Evolutionary conservation across 2,888 invertebrate genomes (phyloP), one percentile per base, ranked within the genome.

Genomic region (Metopia argyrocephala): DNA sequence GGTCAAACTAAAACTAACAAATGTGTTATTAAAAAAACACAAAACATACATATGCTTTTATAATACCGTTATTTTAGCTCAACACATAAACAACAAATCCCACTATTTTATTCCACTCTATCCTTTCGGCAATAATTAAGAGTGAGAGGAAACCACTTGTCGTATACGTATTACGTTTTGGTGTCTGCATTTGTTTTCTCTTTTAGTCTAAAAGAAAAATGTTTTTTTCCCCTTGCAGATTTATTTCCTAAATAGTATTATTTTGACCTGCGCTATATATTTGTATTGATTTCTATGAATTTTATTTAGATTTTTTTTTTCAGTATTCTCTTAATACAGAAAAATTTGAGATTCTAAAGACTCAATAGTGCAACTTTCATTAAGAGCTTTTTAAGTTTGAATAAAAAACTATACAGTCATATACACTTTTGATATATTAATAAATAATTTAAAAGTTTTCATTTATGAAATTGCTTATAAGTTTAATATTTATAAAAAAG

Each of bases 221-320:
- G n/a, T n/a, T n/a, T n/a, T n/a, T n/a, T n/a, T n/a, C n/a, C n/a
- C n/a, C n/a, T n/a, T n/a, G n/a, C n/a, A n/a, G 15, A 9, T 38
- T 15, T 38, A 31, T 27, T 54, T 68, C 70, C 4, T 28, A 64
- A 70, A 65, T 31, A 18, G 46, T 69, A 1, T 15, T 1, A 52
- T 61, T 78, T 61, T 82, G 83, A 82, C 83, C 69, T 83, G 83
- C 83, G 83, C 83, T 79, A 78, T 82, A 69, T 54, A 50, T 81
- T 69, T 76, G 54, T 83, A 83, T 83, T 83, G 83, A 83, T 83
- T 76, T 79, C 59, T 61, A 38, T 38, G 15, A 12, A 15, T 15
- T 12, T 38, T 12, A 15, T 38, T 38, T 38, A 1, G 3, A 12
- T 31, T 31, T 31, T 31, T 38, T 2, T 38, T 38, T 15, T 38